Evolutionary conservation across 2,797 vertebrate genomes (phyloP).

Genomic region (Acrocephalus scirpaceus): DNA sequence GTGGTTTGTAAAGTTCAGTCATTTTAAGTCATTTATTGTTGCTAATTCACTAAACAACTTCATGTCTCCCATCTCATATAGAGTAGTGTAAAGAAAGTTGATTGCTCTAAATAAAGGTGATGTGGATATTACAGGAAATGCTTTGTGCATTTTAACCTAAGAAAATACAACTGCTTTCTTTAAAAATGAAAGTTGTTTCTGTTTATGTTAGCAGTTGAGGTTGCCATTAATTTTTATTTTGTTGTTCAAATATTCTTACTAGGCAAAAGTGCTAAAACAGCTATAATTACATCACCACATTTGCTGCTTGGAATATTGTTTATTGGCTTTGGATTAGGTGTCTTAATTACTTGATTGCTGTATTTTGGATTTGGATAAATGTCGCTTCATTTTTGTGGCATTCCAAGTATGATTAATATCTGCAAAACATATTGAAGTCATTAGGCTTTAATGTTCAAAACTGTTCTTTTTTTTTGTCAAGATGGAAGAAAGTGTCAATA

Average conservation of each 20-base stretch:
- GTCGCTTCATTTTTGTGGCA: not conserved
- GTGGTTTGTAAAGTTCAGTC: not conserved
- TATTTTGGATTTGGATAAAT: not conserved
- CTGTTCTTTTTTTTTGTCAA: not conserved
- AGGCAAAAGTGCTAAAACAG: constrained; percentile 27
- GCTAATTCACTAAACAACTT: not conserved
- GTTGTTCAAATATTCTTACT: constrained; percentile 33
- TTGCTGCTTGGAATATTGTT: constrained; percentile 31
- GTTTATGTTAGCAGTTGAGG: constrained; percentile 13
- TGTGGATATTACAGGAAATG: not conserved
- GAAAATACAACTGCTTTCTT: constrained; percentile 2
- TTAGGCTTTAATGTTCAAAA: constrained; percentile 23
- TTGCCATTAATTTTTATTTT: constrained; percentile 51
- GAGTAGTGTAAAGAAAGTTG: not conserved
- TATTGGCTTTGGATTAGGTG: constrained; percentile 22
- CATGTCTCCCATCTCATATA: not conserved
- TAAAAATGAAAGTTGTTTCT: constrained; percentile 28
- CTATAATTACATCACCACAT: not conserved
- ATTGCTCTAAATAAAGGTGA: not conserved
- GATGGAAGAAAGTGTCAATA: constrained; percentile 38
- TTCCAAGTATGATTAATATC: constrained; percentile 16
- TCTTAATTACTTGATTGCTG: constrained; percentile 61
- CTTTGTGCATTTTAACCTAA: not conserved
- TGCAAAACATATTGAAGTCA: constrained; percentile 8
- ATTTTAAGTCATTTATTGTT: not conserved